These are phyloP conservation scores for Scartelaos histophorus DNA, from an alignment of 2,113 vertebrate genomes.

Conservation along the genomic window DNA sequence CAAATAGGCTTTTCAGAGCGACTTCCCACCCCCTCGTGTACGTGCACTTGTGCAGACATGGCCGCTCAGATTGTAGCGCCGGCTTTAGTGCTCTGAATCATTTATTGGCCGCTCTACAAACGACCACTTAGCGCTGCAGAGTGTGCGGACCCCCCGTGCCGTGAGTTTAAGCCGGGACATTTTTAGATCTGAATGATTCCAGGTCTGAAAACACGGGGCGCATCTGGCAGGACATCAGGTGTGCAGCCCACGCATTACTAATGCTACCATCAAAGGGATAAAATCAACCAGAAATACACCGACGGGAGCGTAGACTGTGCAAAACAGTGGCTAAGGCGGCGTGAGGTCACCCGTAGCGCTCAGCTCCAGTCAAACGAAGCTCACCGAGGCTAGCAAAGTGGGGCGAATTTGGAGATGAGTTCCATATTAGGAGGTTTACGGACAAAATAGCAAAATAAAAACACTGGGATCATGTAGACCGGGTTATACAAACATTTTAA, in stretches of 20 bases:
- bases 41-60: neutral
- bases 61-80: slow-evolving; percentile 22
- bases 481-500: too few relatives aligned
- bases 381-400: too few relatives aligned
- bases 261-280: slow-evolving; percentile 21
- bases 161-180: slow-evolving; percentile 54
- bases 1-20: slow-evolving; percentile 7
- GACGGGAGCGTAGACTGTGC: too few relatives aligned
- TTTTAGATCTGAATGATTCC: slow-evolving; percentile 43
- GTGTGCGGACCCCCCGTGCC: slow-evolving; percentile 33
- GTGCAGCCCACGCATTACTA: slow-evolving; percentile 28
- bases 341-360: too few relatives aligned
- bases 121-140: slow-evolving; percentile 26
- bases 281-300: too few relatives aligned
- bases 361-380: too few relatives aligned
- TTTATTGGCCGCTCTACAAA: slow-evolving; percentile 31
- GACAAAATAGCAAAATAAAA: too few relatives aligned
- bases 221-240: slow-evolving; percentile 25
- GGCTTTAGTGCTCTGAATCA: slow-evolving; percentile 27
- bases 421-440: too few relatives aligned
- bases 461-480: too few relatives aligned
- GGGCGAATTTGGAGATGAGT: too few relatives aligned
- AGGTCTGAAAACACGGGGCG: slow-evolving; percentile 56
- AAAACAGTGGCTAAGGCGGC: too few relatives aligned
- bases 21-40: neutral